phyloP scores from a whole-genome alignment of 2,888 invertebrate genomes.

The Pilophorus perplexus region DNA sequence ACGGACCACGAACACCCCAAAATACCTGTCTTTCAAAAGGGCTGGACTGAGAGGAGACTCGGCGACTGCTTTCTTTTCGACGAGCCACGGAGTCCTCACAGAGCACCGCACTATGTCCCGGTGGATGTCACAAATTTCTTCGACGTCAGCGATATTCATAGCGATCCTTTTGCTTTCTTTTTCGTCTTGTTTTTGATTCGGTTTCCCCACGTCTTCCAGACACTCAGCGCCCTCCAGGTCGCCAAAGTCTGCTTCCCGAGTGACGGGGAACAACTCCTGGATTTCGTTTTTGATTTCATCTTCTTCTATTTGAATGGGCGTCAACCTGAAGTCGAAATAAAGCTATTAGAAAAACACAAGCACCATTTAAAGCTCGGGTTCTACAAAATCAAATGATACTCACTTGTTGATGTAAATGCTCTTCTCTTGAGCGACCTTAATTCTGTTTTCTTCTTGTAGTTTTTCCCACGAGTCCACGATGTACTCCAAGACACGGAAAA shows the following conservation, averaged over 20 bases:
- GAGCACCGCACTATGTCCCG: not conserved
- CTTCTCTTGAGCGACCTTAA: slow-evolving; percentile 69
- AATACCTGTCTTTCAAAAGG: slow-evolving; percentile 22
- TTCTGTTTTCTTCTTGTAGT: slow-evolving; percentile 67
- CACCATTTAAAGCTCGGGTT: not conserved
- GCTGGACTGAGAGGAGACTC: not conserved
- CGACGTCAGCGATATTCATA: slow-evolving; percentile 54
- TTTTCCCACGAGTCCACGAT: slow-evolving; percentile 73
- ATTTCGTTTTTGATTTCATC: slow-evolving; percentile 65
- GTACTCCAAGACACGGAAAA: slow-evolving; percentile 47
- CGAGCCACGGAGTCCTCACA: slow-evolving; percentile 16
- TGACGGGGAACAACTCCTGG: slow-evolving; percentile 65
- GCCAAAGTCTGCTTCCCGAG: slow-evolving; percentile 63
- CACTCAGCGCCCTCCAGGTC: slow-evolving; percentile 60
- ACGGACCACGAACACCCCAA: too few species aligned
- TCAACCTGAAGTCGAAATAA: slow-evolving; percentile 37
- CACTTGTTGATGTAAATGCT: slow-evolving; percentile 72
- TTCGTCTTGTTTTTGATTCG: not conserved
- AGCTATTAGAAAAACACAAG: not conserved
- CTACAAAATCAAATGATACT: slow-evolving; percentile 50
- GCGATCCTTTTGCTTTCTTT: slow-evolving; percentile 20
- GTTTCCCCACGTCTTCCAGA: slow-evolving; percentile 53
- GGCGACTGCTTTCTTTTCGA: not conserved
- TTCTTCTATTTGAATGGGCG: slow-evolving; percentile 59
- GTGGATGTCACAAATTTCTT: slow-evolving; percentile 54